Percentiles rank a stretch among this genome's conserved stretches.
Conservation (phyloP, 2,797 vertebrate species). For the Streptopelia turtur region DNA sequence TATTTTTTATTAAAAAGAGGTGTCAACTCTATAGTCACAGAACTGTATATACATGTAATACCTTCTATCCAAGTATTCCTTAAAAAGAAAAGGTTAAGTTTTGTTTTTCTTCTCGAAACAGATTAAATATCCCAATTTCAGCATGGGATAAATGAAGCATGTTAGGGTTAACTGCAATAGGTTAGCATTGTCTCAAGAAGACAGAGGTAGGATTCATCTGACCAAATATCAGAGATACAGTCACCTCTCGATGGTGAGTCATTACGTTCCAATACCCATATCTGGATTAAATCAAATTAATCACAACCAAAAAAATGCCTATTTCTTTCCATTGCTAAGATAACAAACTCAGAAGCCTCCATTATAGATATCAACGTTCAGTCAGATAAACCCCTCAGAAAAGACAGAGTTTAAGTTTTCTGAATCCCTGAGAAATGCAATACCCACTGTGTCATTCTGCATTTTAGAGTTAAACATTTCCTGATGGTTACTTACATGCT, state of each 20-base stretch:
- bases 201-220: not conserved
- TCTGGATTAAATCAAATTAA: not conserved
- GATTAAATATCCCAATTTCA: not conserved
- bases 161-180: not conserved
- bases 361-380: not conserved
- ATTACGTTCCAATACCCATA: not conserved
- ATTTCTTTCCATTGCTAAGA: not conserved
- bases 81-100: not conserved
- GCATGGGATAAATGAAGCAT: not conserved
- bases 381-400: not conserved
- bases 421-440: not conserved
- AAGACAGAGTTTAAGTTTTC: not conserved
- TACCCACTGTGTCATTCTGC: not conserved
- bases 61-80: not conserved
- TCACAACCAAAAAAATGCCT: not conserved
- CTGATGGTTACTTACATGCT: not conserved
- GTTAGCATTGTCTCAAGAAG: not conserved
- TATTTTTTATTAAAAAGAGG: not conserved
- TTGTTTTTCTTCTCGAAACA: not conserved
- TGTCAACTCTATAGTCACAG: not conserved
- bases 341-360: not conserved
- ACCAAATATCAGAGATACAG: not conserved
- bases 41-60: not conserved
- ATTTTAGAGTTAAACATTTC: constrained; percentile 11
- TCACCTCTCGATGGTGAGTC: not conserved